These are phyloP conservation scores for Odontomachus brunneus DNA, from an alignment of 1,140 invertebrate genomes.

Conservation along the genomic window DNA sequence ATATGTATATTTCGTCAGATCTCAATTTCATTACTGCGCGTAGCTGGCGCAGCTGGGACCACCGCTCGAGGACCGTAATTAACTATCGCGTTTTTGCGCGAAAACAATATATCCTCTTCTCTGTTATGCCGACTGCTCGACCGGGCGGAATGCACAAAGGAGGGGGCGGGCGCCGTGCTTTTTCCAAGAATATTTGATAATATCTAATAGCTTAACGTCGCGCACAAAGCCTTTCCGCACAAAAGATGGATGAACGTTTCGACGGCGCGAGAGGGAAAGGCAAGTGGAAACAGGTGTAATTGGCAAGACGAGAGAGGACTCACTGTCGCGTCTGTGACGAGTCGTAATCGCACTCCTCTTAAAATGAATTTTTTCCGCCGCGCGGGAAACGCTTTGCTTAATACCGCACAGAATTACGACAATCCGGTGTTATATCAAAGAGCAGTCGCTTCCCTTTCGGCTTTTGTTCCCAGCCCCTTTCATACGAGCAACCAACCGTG, in stretches of 20 bases:
- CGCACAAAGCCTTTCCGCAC: neutral
- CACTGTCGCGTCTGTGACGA: constrained; percentile 67
- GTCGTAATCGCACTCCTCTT: constrained; percentile 42
- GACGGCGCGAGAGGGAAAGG: neutral
- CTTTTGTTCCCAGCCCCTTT: neutral
- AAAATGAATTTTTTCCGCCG: constrained; percentile 43
- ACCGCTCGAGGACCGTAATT: neutral
- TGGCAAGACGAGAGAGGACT: constrained; percentile 65
- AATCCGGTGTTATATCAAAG: constrained; percentile 51
- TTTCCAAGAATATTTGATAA: neutral
- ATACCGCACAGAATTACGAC: constrained; percentile 30
- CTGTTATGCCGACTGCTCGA: neutral
- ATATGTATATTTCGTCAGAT: no score
- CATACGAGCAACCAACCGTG: constrained; percentile 11
- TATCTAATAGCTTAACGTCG: constrained; percentile 22
- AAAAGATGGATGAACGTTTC: constrained; percentile 20
- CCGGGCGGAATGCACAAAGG: neutral
- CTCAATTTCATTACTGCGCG: constrained; percentile 29
- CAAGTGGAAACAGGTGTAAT: constrained; percentile 51
- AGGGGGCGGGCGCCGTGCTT: neutral
- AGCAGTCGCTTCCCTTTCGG: constrained; percentile 22
- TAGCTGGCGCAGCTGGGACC: neutral
- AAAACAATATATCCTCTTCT: neutral
- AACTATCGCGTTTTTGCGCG: neutral
- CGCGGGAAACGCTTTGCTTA: constrained; percentile 38